Evolutionary conservation across 2,113 vertebrate genomes (phyloP), one percentile per base, ranked within the genome.

Genomic region (Diglossa brunneiventris): DNA sequence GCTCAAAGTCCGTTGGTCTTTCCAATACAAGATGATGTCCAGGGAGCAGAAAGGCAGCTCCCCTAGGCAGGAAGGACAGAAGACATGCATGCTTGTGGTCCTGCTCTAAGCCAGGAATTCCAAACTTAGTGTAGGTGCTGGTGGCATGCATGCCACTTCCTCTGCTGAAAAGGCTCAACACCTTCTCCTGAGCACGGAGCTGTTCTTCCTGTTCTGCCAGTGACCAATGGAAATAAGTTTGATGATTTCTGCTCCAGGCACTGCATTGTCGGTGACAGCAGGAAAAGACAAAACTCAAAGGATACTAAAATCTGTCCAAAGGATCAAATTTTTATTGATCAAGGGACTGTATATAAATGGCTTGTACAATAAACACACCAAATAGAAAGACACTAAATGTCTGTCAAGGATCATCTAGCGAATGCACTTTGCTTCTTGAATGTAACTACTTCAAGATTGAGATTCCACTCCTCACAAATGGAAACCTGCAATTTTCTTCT

Each of bases 81-180:
- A 31, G 50, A 90, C 7, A 89, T 13, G 77, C 46, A 17, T 44
- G 44, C 30, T 55, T 70, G 58, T 85, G 59, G 55, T 72, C 93
- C 73, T 89, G 73, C 94, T 92, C 56, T 64, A 78, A 82, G 76
- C 30, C 89, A 96, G 53, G 76, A 94, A 84, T 75, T 94, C 76
- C 27, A 66, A 89, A 13, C 39, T 39, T 39, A 81, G 44, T 27
- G 47, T 8, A 77, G 2, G 6, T 77, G 68, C 47, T 23, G 69
- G 68, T 75, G 80, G 80, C 56, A 93, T 15, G 47, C 64, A 77
- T 88, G 70, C 67, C 90, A 92, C 56, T 90, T 95, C 77, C 35
- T 0, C 33, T 37, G 27, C 85, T 6, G 4, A 33, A 91, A 95
- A 75, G 24, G 44, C 68, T 86, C 73, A 74, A 18, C 63, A 73